A percentile compares a stretch with the other conserved stretches of the same genome.
Evolutionary conservation across 1,140 invertebrate genomes (phyloP).

Genomic region (Brachionus asplanchnoidis): DNA sequence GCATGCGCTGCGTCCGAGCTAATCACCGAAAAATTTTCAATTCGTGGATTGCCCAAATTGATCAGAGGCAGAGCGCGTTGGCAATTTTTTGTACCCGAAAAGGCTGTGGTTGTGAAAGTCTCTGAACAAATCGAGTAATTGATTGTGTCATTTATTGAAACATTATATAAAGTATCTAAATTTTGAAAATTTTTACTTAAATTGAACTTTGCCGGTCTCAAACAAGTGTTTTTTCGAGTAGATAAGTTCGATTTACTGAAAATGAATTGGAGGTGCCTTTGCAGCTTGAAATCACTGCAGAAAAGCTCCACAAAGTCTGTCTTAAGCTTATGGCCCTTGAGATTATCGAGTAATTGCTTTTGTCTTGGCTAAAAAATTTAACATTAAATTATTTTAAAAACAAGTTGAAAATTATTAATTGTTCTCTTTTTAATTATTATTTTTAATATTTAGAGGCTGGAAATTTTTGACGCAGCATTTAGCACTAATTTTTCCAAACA

Average conservation of each 20-base stretch:
- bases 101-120: background rate
- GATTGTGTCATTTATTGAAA: background rate
- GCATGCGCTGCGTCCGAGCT: background rate
- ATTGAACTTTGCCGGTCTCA: background rate
- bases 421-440: background rate
- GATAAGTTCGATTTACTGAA: background rate
- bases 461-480: background rate
- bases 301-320: background rate
- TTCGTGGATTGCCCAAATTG: background rate
- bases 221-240: background rate
- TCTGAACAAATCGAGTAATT: background rate
- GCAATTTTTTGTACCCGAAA: background rate
- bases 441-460: background rate
- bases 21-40: background rate
- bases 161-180: background rate
- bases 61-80: background rate
- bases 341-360: background rate
- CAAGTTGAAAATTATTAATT: background rate
- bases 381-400: background rate
- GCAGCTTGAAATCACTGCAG: background rate
- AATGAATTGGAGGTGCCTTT: background rate
- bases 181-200: background rate
- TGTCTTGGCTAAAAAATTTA: background rate
- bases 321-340: background rate
- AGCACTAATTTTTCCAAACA: background rate